phyloP scores from a whole-genome alignment of 1,140 invertebrate genomes.

The Melanaphis sacchari region DNA sequence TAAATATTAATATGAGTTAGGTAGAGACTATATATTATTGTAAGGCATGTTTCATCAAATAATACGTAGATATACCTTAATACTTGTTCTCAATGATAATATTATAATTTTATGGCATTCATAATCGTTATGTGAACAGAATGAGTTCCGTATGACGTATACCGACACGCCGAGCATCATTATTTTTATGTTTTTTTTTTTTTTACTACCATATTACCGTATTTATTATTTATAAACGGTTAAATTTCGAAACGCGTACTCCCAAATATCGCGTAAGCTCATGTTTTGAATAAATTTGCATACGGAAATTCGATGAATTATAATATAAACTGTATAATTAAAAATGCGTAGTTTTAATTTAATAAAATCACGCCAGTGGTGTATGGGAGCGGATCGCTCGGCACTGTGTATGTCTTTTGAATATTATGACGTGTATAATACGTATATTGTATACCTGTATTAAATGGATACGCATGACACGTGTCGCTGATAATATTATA shows the following conservation, averaged over 20 bases:
- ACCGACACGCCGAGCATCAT: neutral
- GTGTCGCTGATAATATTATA: neutral
- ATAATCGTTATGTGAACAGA: neutral
- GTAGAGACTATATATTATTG: neutral
- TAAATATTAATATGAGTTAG: neutral
- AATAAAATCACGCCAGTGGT: constrained; percentile 24
- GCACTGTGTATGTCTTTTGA: neutral
- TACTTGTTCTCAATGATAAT: neutral
- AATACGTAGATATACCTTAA: neutral
- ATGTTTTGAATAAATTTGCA: constrained; percentile 17
- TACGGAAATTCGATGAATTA: neutral
- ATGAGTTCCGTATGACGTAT: neutral
- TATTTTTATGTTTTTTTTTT: neutral
- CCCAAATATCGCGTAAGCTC: neutral
- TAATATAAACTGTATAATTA: constrained; percentile 23
- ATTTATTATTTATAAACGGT: constrained; percentile 11
- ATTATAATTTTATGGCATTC: neutral
- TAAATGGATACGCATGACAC: neutral
- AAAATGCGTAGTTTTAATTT: neutral
- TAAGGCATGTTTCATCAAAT: neutral
- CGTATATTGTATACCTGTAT: neutral
- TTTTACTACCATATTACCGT: neutral
- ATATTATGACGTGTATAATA: neutral
- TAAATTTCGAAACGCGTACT: neutral
- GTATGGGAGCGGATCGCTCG: neutral